These are phyloP conservation scores for Ligdia adustata DNA, from an alignment of 2,888 invertebrate species.

Conservation along the genomic window DNA sequence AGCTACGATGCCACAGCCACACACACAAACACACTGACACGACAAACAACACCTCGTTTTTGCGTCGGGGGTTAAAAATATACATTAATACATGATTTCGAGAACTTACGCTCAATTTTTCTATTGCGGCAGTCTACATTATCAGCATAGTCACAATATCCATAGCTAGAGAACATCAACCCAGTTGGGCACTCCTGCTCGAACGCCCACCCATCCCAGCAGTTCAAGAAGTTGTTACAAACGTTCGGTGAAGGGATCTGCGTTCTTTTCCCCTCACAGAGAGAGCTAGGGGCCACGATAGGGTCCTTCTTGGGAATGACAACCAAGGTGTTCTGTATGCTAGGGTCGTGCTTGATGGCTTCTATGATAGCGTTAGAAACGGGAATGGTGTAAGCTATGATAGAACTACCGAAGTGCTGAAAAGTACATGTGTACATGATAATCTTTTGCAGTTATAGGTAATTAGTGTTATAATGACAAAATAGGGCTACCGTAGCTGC, in stretches of 20 bases:
- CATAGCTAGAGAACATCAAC: constrained; percentile 83
- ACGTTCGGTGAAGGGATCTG: constrained; percentile 85
- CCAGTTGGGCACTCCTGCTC: constrained; percentile 87
- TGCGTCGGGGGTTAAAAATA: background rate
- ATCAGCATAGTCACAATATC: constrained; percentile 86
- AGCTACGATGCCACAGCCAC: too few relatives aligned
- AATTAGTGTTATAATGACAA: too few relatives aligned
- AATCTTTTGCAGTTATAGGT: too few relatives aligned
- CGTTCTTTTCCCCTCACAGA: constrained; percentile 79
- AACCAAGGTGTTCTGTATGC: constrained; percentile 64
- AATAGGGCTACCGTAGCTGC: too few relatives aligned
- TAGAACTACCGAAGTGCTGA: constrained; percentile 48
- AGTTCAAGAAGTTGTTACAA: constrained; percentile 87
- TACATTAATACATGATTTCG: too few relatives aligned
- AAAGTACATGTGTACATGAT: too few relatives aligned
- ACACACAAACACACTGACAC: too few relatives aligned
- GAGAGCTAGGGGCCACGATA: constrained; percentile 56
- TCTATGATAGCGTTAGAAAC: constrained; percentile 71
- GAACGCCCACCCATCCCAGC: constrained; percentile 88
- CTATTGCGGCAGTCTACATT: constrained; percentile 86
- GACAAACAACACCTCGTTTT: too few relatives aligned
- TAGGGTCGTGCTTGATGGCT: constrained; percentile 62
- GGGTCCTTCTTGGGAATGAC: constrained; percentile 53
- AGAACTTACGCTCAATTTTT: constrained; percentile 62
- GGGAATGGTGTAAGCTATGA: constrained; percentile 67